Percentiles rank a stretch among this genome's conserved stretches.
Conservation (phyloP, 1,140 invertebrate species). For the Brachystomella parvula region DNA sequence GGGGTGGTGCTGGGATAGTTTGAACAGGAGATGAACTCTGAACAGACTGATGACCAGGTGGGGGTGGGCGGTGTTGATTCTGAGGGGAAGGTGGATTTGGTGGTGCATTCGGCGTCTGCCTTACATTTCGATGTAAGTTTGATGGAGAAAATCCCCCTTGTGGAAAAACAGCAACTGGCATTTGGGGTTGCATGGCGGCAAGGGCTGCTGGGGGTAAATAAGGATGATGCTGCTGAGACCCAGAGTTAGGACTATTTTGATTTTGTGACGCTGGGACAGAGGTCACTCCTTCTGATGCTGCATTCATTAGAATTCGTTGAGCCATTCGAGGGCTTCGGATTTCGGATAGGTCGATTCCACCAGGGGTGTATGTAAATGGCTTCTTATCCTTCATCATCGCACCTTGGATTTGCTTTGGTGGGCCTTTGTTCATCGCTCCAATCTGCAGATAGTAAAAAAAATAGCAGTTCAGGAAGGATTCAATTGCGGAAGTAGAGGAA, state of each 20-base stretch:
- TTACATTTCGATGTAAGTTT: conserved; percentile 19
- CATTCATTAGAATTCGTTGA: conserved; percentile 59
- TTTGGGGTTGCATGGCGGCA: conserved; percentile 54
- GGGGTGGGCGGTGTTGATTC: too few relatives aligned
- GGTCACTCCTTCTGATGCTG: conserved; percentile 49
- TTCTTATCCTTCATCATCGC: conserved; percentile 94
- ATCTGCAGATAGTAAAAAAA: conserved; percentile 21
- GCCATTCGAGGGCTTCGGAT: conserved; percentile 83
- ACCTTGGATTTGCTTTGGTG: conserved; percentile 80
- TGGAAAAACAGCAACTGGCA: conserved; percentile 62
- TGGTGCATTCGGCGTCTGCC: conserved; percentile 43
- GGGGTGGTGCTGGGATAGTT: conserved; percentile 15
- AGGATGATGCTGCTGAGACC: conserved; percentile 39
- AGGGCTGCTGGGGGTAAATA: conserved; percentile 47
- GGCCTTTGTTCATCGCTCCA: conserved; percentile 41
- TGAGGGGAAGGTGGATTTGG: conserved; percentile 41
- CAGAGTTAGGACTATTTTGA: conserved; percentile 30
- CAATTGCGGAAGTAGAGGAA: neutral
- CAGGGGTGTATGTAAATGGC: conserved; percentile 88
- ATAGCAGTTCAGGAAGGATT: neutral
- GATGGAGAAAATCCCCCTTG: conserved; percentile 41
- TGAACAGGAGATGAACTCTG: neutral
- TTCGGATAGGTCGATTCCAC: conserved; percentile 80
- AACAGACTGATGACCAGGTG: conserved; percentile 12
- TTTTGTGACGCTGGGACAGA: conserved; percentile 44